Conservation (phyloP, 2,888 invertebrate species). For the Scotopteryx bipunctaria region DNA sequence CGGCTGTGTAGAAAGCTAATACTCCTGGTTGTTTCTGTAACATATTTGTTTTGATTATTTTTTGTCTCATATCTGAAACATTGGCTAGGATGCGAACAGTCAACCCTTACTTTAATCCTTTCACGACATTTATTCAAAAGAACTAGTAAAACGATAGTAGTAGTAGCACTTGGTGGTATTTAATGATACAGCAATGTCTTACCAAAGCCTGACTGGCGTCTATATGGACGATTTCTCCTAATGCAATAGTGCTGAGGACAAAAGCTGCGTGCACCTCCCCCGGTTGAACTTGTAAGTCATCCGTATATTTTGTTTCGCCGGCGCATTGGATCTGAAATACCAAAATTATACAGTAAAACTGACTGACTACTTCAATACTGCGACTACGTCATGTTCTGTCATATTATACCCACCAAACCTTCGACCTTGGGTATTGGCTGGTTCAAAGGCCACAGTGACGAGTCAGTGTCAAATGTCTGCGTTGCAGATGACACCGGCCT, state of each 20-base stretch:
- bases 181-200: constrained; percentile 32
- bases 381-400: too few relatives aligned
- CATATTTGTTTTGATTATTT: too few relatives aligned
- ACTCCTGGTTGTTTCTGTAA: constrained; percentile 81
- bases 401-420: constrained; percentile 53
- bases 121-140: too few relatives aligned
- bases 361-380: too few relatives aligned
- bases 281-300: constrained; percentile 83
- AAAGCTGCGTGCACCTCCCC: constrained; percentile 87
- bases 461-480: constrained; percentile 85
- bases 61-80: too few relatives aligned
- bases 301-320: constrained; percentile 87
- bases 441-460: constrained; percentile 85
- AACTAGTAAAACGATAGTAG: too few relatives aligned
- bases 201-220: constrained; percentile 86
- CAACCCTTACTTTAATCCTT: too few relatives aligned
- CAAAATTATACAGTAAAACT: too few relatives aligned
- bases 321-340: constrained; percentile 78
- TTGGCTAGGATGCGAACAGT: too few relatives aligned
- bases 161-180: too few relatives aligned
- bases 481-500: constrained; percentile 74
- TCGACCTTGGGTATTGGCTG: constrained; percentile 87
- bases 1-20: constrained; percentile 83
- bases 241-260: constrained; percentile 75
- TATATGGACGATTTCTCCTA: constrained; percentile 82